These are phyloP conservation scores for Henicopernis longicauda DNA, from an alignment of 2,113 vertebrate genomes.

Conservation along the genomic window DNA sequence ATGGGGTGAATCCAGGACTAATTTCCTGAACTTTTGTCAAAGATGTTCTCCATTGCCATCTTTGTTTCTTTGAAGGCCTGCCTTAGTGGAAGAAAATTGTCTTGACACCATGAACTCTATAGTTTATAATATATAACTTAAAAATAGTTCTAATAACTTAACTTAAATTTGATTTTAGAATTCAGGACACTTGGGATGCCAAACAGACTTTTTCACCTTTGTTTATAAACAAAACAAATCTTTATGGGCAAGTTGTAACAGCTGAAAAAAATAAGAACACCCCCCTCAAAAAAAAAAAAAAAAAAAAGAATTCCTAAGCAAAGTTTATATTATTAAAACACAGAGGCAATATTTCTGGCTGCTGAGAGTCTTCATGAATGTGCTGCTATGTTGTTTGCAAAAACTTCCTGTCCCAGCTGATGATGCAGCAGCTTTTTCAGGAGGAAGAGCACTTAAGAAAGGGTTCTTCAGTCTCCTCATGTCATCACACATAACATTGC, in stretches of 20 bases:
- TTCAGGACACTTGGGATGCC: background rate
- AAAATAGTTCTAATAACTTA: background rate
- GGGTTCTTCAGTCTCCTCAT: background rate
- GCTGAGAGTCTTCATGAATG: background rate
- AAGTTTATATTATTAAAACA: background rate
- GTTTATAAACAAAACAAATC: background rate
- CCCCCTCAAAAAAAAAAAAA: background rate
- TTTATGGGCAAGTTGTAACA: background rate
- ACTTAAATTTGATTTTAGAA: background rate
- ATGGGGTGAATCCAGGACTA: background rate
- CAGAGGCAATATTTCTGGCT: background rate
- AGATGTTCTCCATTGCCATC: background rate
- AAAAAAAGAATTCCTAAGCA: background rate
- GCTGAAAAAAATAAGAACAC: background rate
- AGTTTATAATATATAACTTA: background rate
- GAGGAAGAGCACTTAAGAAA: background rate
- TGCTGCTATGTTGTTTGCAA: background rate
- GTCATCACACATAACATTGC: background rate
- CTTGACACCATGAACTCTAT: background rate
- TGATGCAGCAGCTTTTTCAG: background rate
- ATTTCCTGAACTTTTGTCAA: background rate
- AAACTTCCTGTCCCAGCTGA: background rate
- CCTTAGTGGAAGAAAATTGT: background rate
- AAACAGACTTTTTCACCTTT: background rate
- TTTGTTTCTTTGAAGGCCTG: background rate